phyloP scores from a whole-genome alignment of 1,140 invertebrate genomes.

The Drosophila bifasciata region DNA sequence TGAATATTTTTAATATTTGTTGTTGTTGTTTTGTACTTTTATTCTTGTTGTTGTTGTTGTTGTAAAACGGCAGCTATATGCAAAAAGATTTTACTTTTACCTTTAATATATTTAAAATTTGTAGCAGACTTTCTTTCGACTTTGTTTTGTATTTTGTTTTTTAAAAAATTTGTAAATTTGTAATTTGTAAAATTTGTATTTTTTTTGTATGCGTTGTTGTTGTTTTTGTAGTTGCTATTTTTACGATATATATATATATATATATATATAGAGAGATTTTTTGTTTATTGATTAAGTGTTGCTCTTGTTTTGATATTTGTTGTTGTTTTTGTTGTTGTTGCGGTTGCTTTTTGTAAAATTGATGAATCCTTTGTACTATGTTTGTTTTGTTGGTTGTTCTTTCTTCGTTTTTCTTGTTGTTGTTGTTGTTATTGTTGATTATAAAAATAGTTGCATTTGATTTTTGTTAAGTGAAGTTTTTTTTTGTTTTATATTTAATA shows the following conservation, averaged over 20 bases:
- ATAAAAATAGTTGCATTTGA: constrained; percentile 45
- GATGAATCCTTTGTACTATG: constrained; percentile 57
- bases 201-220: constrained; percentile 70
- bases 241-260: constrained; percentile 60
- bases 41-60: constrained; percentile 45
- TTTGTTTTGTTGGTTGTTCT: constrained; percentile 31
- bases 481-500: constrained; percentile 31
- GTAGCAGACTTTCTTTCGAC: constrained; percentile 46
- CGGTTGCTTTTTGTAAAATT: constrained; percentile 42
- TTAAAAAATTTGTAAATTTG: constrained; percentile 71
- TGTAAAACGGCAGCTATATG: constrained; percentile 77
- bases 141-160: constrained; percentile 21
- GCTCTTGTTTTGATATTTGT: constrained; percentile 69
- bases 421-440: constrained; percentile 40
- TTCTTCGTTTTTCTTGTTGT: constrained; percentile 29
- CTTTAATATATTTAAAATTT: constrained; percentile 28
- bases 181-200: constrained; percentile 80
- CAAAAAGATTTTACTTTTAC: constrained; percentile 55
- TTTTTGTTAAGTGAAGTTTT: constrained; percentile 31
- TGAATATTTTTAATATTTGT: constrained; percentile 43
- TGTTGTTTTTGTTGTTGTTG: constrained; percentile 55
- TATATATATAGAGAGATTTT: constrained; percentile 48
- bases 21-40: constrained; percentile 48
- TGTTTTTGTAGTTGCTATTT: constrained; percentile 53
- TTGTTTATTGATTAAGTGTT: constrained; percentile 59